Evolutionary conservation across 92 coral and sea anemone genomes (phyloP), one percentile per base, ranked within the genome.

Genomic region (Epizoanthus scotinus): DNA sequence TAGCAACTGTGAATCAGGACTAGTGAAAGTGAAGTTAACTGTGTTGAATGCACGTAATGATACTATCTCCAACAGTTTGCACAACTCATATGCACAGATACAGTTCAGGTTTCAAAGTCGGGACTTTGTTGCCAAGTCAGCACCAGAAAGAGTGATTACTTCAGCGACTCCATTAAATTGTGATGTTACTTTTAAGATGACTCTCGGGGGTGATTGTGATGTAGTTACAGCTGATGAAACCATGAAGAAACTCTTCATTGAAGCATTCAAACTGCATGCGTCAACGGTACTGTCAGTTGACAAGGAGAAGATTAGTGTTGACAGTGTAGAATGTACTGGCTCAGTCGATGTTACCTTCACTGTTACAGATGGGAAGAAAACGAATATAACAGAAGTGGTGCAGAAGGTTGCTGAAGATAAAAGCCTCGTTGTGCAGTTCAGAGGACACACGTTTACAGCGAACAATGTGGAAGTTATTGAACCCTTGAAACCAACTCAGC

Each of bases 301-400:
- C 8, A 29, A 15, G 47, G 67, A 83, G 7, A 68, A 61, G 10
- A 81, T 95, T 62, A 53, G 2, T 6, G 75, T 93, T 8, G 52
- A 47, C 26, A 36, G 61, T 2, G 59, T 93, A 21, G 22, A 3
- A 5, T 95, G 97, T 69, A n/a, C n/a, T n/a, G 97, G 98, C 9
- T 95, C 98, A 24, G 79, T 95, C 17, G 21, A 64, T 22, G 98
- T 90, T 22, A 84, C 90, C 38, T 63, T 95, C 60, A 87, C 86
- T 15, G 78, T 95, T 8, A 13, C 27, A 15, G 80, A 90, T 59
- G 91, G 88, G 5, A 84, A 84, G 44, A 84, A 61, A 69, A 77
- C 73, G 47, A 70, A 90, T 67, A 67, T 94, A n/a, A 75, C 85
- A 3, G 49, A 68, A 38, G 54, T 19, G 50, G 68, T 95, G 19